Evolutionary conservation across 1,140 invertebrate species (phyloP), one percentile per base, ranked within the genome.

Genomic region (Drosophila sulfurigaster): DNA sequence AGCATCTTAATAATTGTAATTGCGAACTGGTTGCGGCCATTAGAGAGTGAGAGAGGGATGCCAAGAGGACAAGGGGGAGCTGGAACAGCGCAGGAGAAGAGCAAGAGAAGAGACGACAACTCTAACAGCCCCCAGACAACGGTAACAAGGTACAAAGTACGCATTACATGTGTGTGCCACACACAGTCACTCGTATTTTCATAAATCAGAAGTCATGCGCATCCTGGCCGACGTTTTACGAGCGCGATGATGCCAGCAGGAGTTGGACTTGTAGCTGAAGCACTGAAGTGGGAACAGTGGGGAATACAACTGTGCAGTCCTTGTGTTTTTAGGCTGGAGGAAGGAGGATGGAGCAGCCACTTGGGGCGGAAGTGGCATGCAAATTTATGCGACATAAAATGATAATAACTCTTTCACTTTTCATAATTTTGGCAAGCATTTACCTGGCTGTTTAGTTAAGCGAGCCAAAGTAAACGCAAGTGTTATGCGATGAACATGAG

Each of bases 381-480:
- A 80, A 80, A 80, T 80, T 80, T 80, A 80, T 80, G 78, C 75
- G 65, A 78, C 78, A 80, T 80, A 80, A 80, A 80, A 80, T 80
- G 78, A 81, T 75, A 78, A 81, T 81, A 81, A 78, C 75, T 81
- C 78, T 81, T 81, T 81, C 75, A 75, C 75, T 78, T 81, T 81
- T 81, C 71, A 75, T 78, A 81, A 75, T 80, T 80, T 81, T 62
- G 71, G 64, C 48, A 66, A 70, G 78, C 75, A 78, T 78, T 80
- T 80, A 80, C 75, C 69, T 78, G 75, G 57, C 63, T 78, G 66
- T 62, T 66, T 75, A 78, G 67, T 58, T 48, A 41, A 73, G 70
- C 49, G 51, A 41, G 43, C 41, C 15, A 20, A 28, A 35, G 43
- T 60, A 63, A 71, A 45, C 48, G 70, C 43, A 43, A 74, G 51